Percentiles rank a stretch among this genome's conserved stretches.
Evolutionary conservation across 2,797 vertebrate species (phyloP).

Genomic region (Rhinella marina): DNA sequence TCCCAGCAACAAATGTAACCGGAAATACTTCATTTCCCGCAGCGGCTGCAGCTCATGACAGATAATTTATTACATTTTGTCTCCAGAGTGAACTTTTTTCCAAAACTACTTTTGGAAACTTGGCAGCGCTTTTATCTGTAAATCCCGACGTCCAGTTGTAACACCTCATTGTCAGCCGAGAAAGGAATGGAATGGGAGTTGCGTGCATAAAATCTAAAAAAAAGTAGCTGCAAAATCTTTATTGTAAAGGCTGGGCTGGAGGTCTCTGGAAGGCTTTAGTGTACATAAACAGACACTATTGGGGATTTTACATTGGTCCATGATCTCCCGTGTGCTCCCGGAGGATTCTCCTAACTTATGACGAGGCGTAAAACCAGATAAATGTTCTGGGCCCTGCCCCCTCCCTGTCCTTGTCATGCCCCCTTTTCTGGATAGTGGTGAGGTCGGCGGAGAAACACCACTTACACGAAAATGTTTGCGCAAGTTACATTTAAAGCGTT

Average conservation of each 20-base stretch:
- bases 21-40: not conserved
- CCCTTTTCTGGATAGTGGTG: too few relatives aligned
- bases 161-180: not conserved
- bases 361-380: too few relatives aligned
- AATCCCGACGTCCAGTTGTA: not conserved
- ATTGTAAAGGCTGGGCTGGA: not conserved
- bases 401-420: too few relatives aligned
- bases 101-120: constrained; percentile 24
- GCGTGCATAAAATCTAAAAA: not conserved
- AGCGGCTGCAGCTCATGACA: not conserved
- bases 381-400: too few relatives aligned
- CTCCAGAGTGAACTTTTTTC: not conserved
- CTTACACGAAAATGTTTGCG: too few relatives aligned
- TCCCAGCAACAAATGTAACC: not conserved
- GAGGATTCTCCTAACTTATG: too few relatives aligned
- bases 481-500: too few relatives aligned
- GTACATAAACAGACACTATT: not conserved
- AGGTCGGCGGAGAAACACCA: too few relatives aligned
- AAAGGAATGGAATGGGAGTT: constrained; percentile 3
- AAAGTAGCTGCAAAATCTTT: not conserved
- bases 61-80: constrained; percentile 1
- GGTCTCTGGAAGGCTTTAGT: not conserved
- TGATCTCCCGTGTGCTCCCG: too few relatives aligned
- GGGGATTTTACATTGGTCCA: too few relatives aligned
- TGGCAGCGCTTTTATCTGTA: not conserved